Evolutionary conservation across 2,888 invertebrate genomes (phyloP), one percentile per base, ranked within the genome.

Genomic region (Agonopterix alstromeriana): DNA sequence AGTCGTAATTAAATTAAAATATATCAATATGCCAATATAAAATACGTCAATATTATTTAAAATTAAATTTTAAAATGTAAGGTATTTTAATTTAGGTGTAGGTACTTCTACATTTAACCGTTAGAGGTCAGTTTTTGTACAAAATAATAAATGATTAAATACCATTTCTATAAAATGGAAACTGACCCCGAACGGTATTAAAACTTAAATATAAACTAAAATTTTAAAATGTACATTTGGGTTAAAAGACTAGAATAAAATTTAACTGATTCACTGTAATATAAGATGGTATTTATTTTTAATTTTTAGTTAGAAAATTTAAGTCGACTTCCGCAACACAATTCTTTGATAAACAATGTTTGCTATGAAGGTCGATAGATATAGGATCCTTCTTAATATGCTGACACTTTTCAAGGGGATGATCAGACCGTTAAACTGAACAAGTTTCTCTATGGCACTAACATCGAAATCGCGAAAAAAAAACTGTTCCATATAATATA

Each of bases 1-100:
- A 87, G 82, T 86, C 78, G 71, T 80, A 82, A 85, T 79, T 77
- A 73, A 85, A 84, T 75, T 77, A 82, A 83, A 82, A 77, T 48
- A 43, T 50, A 46, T 50, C 43, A 74, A 78, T 80, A 77, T 70
- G 74, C 73, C 72, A 75, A 73, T 73, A 76, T 81, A 77, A 77
- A 77, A 76, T 67, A 75, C 65, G 57, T 65, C 67, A 68, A 71
- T 70, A 70, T 63, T 67, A 46, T 48, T 48, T 43, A 47, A 49
- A 56, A 52, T 53, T 49, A 58, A 12, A 9, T 48, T 43, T 43
- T 45, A 40, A 53, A n/a, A 8, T 41, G 41, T 41, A 41, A 41
- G 10, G n/a, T 41, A 41, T 55, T 59, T 52, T 53, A 48, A 54
- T 55, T 56, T 51, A 54, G 52, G 44, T 48, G 42, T 50, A 48